Conservation (phyloP, 2,888 invertebrate genomes). For the Zygogramma bicolorata region DNA sequence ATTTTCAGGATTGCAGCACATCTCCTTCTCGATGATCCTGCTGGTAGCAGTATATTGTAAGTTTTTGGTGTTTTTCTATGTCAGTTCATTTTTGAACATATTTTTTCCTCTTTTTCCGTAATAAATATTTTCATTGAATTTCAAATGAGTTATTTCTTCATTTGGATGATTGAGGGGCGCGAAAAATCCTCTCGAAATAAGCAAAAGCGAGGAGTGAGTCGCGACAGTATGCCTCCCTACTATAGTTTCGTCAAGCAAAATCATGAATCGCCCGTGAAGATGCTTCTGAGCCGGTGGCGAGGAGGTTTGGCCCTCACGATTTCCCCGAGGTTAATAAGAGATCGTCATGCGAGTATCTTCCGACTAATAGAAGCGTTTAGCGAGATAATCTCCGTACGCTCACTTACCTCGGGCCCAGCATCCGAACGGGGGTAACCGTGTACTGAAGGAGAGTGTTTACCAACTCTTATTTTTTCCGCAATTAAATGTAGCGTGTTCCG, state of each 20-base stretch:
- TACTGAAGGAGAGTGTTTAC: neutral
- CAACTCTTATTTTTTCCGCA: neutral
- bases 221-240: slow-evolving; percentile 1
- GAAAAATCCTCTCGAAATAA: no score
- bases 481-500: neutral
- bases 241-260: slow-evolving; percentile 4
- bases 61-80: no score
- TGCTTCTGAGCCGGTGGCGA: slow-evolving; percentile 47
- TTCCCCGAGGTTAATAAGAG: slow-evolving; percentile 46
- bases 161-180: no score
- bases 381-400: slow-evolving; percentile 33
- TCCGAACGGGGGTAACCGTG: slow-evolving; percentile 14
- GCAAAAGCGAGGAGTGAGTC: no score
- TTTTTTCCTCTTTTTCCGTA: no score
- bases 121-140: no score
- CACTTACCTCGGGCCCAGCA: slow-evolving; percentile 12
- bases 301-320: slow-evolving; percentile 49
- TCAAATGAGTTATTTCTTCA: no score
- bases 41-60: no score
- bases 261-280: slow-evolving; percentile 17
- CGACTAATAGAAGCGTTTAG: slow-evolving; percentile 48
- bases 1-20: no score
- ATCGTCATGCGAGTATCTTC: slow-evolving; percentile 47
- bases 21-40: no score
- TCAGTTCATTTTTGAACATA: no score